Evolutionary conservation across 1,140 invertebrate species (phyloP), one percentile per base, ranked within the genome.

Genomic region (Pinna nobilis): DNA sequence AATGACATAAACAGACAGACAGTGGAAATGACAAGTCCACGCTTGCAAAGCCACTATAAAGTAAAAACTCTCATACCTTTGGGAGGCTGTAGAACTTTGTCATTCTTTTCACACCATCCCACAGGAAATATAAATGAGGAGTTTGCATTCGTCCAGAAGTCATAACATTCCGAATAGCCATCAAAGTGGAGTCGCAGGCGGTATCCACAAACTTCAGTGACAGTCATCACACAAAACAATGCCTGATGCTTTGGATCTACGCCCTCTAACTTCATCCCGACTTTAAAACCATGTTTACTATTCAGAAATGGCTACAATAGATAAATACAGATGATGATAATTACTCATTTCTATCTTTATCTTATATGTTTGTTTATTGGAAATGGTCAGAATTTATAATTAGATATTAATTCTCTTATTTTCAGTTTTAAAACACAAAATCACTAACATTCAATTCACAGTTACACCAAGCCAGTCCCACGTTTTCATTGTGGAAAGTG

Each of bases 111-210:
- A 84, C 96, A 96, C 94, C 95, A 98, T n/a, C 96, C 96, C 41
- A 93, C 92, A 7, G 95, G 96, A 88, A 98, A 98, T 41, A 98
- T 95, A 84, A 97, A 94, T 79, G 93, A 91, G 1, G 94, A 96
- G 86, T 98, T 94, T 0, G 94, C 94, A 89, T 98, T 97, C 13
- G 94, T 92, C 97, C 97, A 99, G 88, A 96, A 98, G 89, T 98
- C 96, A 87, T 96, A 96, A 84, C 93, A 92, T 73, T 95, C 94
- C 0, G 94, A 92, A 88, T 95, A 98, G 3, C 95, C 96, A 90
- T 98, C 97, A 89, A 99, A 98, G 88, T 96, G 95, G 5, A 98
- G 89, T 66, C 95, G 91, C 80, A 98, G 90, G 39, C 97, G 91
- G 85, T 94, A 88, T 74, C 91, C 92, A 77, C 82, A 92, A 53